Conservation (phyloP, 2,797 vertebrate species). For the Pipistrellus pipistrellus region DNA sequence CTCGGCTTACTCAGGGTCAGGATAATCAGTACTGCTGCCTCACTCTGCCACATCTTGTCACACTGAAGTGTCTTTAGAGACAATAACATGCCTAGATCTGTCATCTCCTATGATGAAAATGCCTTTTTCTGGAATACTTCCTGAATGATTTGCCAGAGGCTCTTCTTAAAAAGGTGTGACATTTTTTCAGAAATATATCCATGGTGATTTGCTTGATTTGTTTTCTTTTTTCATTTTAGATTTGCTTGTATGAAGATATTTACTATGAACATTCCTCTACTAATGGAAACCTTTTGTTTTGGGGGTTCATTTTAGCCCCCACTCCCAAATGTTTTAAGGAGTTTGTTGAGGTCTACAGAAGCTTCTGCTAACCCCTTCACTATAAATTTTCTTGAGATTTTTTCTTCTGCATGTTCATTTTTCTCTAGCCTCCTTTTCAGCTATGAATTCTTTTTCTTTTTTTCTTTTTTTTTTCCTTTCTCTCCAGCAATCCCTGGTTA, state of each 20-base stretch:
- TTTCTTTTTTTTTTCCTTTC: not conserved
- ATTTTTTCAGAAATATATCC: not conserved
- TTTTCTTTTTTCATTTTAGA: not conserved
- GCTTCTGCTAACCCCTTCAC: not conserved
- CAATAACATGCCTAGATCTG: not conserved
- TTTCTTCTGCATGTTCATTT: not conserved
- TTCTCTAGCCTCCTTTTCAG: not conserved
- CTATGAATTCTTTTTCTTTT: not conserved
- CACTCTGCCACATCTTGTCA: no score
- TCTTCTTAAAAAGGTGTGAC: not conserved
- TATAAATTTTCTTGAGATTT: not conserved
- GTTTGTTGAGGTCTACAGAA: not conserved
- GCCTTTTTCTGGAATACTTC: not conserved
- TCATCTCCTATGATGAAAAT: not conserved
- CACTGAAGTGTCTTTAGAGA: not conserved
- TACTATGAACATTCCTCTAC: not conserved
- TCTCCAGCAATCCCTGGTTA: not conserved
- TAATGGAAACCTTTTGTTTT: not conserved
- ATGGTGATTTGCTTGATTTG: not conserved
- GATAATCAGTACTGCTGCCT: not conserved
- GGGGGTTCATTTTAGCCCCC: not conserved
- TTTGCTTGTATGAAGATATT: not conserved
- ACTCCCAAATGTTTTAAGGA: not conserved
- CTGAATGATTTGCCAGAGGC: not conserved
- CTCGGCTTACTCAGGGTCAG: not conserved